Evolutionary conservation across 92 coral and sea anemone genomes (phyloP), one percentile per base, ranked within the genome.

Genomic region (Zoanthus gigantus): DNA sequence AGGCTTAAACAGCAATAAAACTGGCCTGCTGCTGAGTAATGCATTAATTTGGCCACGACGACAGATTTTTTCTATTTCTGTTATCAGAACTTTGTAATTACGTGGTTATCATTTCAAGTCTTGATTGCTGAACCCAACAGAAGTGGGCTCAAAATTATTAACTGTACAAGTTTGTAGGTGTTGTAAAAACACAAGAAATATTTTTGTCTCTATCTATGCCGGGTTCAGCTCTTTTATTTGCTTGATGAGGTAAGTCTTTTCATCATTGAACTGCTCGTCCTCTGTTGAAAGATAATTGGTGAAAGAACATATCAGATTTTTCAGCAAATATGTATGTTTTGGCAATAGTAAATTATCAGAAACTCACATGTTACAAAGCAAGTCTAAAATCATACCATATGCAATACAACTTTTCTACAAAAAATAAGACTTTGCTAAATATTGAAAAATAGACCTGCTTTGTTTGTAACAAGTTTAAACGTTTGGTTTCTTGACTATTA

Each of bases 241-340:
- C 63, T 97, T 97, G 83, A 97, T 92, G 23, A 97, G 94, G 83
- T 97, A 97, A 5, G 98, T 90, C 83, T 97, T 97, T 79, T 97
- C 99, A 44, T 97, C 99, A 73, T 94, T 97, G 76, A 97, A 97
- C 77, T 97, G 99, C 77, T 97, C 99, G 79, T 97, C 99, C 93
- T 97, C 99, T 94, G 98, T 76, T 90, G 86, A 84, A 74, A 46
- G 53, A 87, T 48, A 45, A n/a, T 80, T 17, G 84, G 17, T 78
- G 56, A 17, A 37, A 37, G 42, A 37, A 37, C 42, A 37, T 4
- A 37, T 37, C 4, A 37, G 42, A 37, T 37, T 37, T 37, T 37
- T 37, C 42, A 37, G 42, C 42, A 37, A 37, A 37, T 37, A 37
- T 0, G 42, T 37, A 37, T 37, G 42, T 37, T 37, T 37, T 37